Evolutionary conservation across 2,888 invertebrate genomes (phyloP).

Genomic region (Masnerella sp.): DNA sequence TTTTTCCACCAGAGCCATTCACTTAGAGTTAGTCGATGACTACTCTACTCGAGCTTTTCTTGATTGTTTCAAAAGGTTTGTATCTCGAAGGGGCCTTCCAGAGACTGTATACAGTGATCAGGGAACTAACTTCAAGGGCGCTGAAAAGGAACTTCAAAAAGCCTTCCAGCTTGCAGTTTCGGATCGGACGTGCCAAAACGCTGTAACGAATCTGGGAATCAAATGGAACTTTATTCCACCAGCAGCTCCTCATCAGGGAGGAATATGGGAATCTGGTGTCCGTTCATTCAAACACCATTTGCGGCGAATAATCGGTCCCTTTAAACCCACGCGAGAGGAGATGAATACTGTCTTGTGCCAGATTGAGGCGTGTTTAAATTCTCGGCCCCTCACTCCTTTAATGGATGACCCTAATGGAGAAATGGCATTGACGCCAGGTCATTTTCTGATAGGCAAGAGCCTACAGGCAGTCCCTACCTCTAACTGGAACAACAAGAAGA

Average conservation of each 20-base stretch:
- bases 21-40: background rate
- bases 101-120: background rate
- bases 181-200: too few relatives aligned
- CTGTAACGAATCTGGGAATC: background rate
- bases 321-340: background rate
- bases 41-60: background rate
- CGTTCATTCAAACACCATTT: background rate
- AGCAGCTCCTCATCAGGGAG: background rate
- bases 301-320: background rate
- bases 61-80: background rate
- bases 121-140: background rate
- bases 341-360: background rate
- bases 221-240: constrained; percentile 3
- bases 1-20: background rate
- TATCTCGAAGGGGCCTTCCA: background rate
- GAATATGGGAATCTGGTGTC: background rate
- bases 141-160: background rate
- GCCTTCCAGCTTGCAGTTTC: background rate
- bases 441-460: constrained; percentile 1
- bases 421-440: background rate
- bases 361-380: background rate
- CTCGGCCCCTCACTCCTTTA: background rate
- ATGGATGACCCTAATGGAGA: background rate
- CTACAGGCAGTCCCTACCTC: background rate
- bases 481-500: background rate